Evolutionary conservation across 2,797 vertebrate species (phyloP), one percentile per base, ranked within the genome.

Genomic region (Acanthis flammea): DNA sequence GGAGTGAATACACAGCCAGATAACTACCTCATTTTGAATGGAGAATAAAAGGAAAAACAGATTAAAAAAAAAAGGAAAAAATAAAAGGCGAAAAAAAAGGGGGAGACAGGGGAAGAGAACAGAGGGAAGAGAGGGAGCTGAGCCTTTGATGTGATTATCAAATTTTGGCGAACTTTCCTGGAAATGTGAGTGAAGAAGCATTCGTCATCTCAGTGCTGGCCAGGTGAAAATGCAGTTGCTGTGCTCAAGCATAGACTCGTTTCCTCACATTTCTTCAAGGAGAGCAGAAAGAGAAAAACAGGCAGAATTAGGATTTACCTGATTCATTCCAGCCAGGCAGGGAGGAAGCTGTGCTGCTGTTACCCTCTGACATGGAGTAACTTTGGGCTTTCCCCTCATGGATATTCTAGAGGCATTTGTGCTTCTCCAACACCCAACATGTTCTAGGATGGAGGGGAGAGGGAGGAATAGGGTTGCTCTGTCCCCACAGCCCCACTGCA

Each of bases 381-480:
- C 4, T 22, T 67, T 45, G 30, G 24, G 7, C 2, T 63, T 94
- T 89, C 73, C 14, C 15, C 10, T 91, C 14, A 21, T 31, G 6
- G 30, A 35, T 61, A 33, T 54, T 80, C 37, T 25, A 61, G 77
- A 74, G 19, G 9, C 6, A 58, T 41, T 80, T 80, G 30, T 23
- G 7, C 8, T 76, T 83, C 14, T 17, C 12, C 27, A 63, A 41
- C 28, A 22, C 8, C 71, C 7, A 35, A 4, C 0, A 2, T 2
- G 2, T 10, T 66, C 33, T 33, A 42, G 9, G 21, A 13, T 15
- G 24, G 14, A 39, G 24, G 12, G 21, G 12, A 76, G 27, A 53
- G n/a, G 0, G 1, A 77, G 11, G 23, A 81, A 54, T 2, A 42
- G 22, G 5, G 5, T 19, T 0, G 0, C 2, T 2, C 7, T 73